Conservation (phyloP, 2,888 invertebrate genomes). For the Scaptodrosophila latifasciaeformis region DNA sequence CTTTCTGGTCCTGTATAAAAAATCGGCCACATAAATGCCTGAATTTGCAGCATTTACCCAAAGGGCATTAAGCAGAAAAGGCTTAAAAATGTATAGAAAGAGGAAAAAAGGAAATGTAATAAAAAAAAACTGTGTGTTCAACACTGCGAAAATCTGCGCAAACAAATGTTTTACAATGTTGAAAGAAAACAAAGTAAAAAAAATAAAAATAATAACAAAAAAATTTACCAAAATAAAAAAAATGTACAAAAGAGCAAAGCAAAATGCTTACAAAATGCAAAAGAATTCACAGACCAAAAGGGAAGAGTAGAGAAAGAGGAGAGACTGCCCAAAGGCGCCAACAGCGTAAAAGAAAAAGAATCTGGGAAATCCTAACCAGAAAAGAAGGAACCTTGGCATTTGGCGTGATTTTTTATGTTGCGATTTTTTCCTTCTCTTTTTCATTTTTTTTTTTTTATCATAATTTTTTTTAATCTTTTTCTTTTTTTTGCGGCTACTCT, state of each 20-base stretch:
- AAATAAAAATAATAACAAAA: background rate
- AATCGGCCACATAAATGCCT: too few relatives aligned
- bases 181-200: conserved; percentile 27
- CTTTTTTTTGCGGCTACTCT: conserved; percentile 33
- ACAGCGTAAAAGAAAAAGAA: background rate
- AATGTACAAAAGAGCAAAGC: conserved; percentile 33
- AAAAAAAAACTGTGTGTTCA: too few relatives aligned
- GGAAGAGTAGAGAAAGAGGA: too few relatives aligned
- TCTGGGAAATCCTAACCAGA: conserved; percentile 17
- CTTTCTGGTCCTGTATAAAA: too few relatives aligned
- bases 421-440: conserved; percentile 38
- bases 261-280: conserved; percentile 30
- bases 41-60: too few relatives aligned
- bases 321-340: too few relatives aligned
- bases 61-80: too few relatives aligned
- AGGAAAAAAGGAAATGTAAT: too few relatives aligned
- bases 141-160: conserved; percentile 41
- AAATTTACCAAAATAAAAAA: conserved; percentile 23
- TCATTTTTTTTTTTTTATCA: background rate
- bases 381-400: conserved; percentile 11
- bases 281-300: too few relatives aligned
- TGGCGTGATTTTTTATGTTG: conserved; percentile 47
- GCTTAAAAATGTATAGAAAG: too few relatives aligned
- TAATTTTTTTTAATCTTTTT: conserved; percentile 12
- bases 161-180: conserved; percentile 66